Base-by-base conservation (phyloP, 2,113 vertebrate genomes). In the Bombycilla garrulus region DNA sequence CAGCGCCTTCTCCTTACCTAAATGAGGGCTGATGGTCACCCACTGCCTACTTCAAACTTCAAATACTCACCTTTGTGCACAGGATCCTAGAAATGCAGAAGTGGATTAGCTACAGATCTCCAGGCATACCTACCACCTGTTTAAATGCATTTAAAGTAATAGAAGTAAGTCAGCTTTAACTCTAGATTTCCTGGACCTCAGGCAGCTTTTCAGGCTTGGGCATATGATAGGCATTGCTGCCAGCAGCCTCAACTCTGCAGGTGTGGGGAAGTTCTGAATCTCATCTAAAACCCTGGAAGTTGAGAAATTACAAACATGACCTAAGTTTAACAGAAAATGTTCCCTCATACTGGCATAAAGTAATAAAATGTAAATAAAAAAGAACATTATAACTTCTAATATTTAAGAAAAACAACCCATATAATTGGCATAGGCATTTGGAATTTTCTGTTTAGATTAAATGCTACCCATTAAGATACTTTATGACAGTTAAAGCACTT, bases 401-500 rank as follows among this genome's bases (percentile, higher is more conserved):
- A 82, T 93, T 94, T 56, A 66, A 94, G 78, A 93, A 90, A 77
- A 86, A n/a, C 38, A 82, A 58, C 19, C 23, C 19, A 44, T 67
- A 15, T 58, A 65, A 88, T 24, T 73, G 79, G 73, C 85, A 54
- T 5, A 92, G 84, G 83, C 40, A 1, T 58, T 87, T 72, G 38
- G n/a, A 54, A 80, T 80, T 51, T 89, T 92, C 33, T 60, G 54
- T 58, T 80, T 80, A 71, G 87, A 76, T 91, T 81, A 88, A 94
- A 70, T 58, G n/a, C 38, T 73, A 73, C 33, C 71, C 54, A 88
- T 76, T 64, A 79, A 65, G 66, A 85, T 0, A 1, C 62, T 91
- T 90, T 67, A 74, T 66, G 79, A 66, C 54, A 85, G 85, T 28
- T 70, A 93, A 85, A 88, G 85, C 88, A 54, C 56, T 92, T 91